Evolutionary conservation across 92 coral and sea anemone genomes (phyloP).

Genomic region (Epizoanthus ramosus): DNA sequence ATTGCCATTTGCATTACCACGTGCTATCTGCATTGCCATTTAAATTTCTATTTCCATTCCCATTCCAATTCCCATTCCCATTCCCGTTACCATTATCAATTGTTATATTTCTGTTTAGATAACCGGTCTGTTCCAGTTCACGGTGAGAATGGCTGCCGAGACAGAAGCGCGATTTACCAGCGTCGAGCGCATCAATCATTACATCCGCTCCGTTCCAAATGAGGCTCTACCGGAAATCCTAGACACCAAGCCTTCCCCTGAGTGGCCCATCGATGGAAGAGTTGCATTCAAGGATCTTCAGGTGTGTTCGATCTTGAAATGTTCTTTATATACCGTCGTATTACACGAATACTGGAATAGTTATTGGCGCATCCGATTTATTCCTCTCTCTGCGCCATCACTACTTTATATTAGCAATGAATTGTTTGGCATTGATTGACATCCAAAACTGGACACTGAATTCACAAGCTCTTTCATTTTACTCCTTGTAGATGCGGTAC

Average conservation of each 20-base stretch:
- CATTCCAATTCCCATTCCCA: background rate
- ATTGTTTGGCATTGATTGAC: too few relatives aligned
- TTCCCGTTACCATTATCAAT: background rate
- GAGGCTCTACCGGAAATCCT: slow-evolving; percentile 75
- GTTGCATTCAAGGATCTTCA: slow-evolving; percentile 56
- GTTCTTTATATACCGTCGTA: background rate
- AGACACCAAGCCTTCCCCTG: slow-evolving; percentile 69
- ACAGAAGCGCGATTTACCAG: slow-evolving; percentile 94
- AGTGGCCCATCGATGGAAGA: slow-evolving; percentile 82
- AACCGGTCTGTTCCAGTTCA: slow-evolving; percentile 88
- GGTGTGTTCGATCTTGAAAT: slow-evolving; percentile 30
- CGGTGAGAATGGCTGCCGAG: slow-evolving; percentile 90
- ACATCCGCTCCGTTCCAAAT: slow-evolving; percentile 72
- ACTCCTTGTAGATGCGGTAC: slow-evolving; percentile 78
- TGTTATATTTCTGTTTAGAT: slow-evolving; percentile 52
- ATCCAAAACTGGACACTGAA: too few relatives aligned
- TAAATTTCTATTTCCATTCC: too few relatives aligned
- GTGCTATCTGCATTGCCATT: too few relatives aligned
- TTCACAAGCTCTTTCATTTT: background rate
- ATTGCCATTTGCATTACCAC: too few relatives aligned
- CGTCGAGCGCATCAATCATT: slow-evolving; percentile 86
- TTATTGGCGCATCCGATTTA: too few relatives aligned
- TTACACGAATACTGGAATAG: too few relatives aligned
- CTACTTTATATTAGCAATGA: too few relatives aligned
- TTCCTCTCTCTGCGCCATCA: too few relatives aligned